A percentile compares a stretch with the other conserved stretches of the same genome.
Conservation (phyloP, 2,113 vertebrate species). For the Odontesthes bonariensis region DNA sequence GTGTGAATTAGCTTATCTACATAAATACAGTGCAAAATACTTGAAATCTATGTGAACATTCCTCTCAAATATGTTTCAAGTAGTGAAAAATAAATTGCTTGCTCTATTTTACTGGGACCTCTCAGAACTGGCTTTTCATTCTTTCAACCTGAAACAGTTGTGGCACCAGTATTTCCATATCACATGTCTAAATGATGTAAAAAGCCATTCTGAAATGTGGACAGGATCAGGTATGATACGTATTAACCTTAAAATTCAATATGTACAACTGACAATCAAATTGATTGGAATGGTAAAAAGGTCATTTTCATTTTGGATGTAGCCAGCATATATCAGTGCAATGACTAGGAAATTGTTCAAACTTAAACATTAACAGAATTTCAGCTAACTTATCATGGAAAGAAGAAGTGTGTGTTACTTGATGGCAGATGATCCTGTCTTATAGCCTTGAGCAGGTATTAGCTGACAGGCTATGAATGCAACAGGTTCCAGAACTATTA, state of each 20-base stretch:
- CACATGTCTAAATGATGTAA: conserved; percentile 76
- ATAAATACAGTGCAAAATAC: conserved; percentile 59
- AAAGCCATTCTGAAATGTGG: conserved; percentile 62
- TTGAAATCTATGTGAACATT: conserved; percentile 48
- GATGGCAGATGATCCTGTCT: neutral
- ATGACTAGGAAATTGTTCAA: no score
- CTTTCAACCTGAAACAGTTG: conserved; percentile 72
- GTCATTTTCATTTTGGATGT: no score
- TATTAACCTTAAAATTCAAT: conserved; percentile 63
- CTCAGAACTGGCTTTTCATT: conserved; percentile 67
- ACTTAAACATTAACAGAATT: no score
- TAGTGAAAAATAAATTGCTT: conserved; percentile 61
- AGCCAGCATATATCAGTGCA: no score
- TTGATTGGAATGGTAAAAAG: conserved; percentile 48
- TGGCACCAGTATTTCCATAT: conserved; percentile 66
- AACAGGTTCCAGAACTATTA: conserved; percentile 37
- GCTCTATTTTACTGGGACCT: conserved; percentile 54
- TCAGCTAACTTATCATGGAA: no score
- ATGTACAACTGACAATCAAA: conserved; percentile 51
- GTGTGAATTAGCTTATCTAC: conserved; percentile 58
- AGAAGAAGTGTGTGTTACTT: no score
- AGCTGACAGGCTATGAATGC: conserved; percentile 43
- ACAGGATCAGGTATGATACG: conserved; percentile 57
- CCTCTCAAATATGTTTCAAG: conserved; percentile 73
- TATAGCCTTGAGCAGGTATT: conserved; percentile 22